Evolutionary conservation across 2,888 invertebrate genomes (phyloP).

Genomic region (Anaspis maculata): DNA sequence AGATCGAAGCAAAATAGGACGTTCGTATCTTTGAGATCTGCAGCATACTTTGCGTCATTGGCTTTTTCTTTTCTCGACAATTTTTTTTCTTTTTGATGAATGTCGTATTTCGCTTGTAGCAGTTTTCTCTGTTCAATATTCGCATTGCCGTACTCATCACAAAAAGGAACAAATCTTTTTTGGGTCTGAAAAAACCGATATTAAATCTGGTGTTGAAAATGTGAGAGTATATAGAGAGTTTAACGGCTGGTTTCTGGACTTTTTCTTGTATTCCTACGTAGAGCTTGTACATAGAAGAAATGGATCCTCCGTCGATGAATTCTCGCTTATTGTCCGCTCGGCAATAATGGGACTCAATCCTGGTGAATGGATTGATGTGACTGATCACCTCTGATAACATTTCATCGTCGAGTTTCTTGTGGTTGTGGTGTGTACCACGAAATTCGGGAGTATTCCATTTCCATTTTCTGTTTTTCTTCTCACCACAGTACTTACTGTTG

Average conservation of each 20-base stretch:
- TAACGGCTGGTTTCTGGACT: neutral
- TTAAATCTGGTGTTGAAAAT: conserved; percentile 1
- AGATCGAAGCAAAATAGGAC: neutral
- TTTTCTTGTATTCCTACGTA: too few species aligned
- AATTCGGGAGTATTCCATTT: too few species aligned
- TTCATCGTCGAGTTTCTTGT: too few species aligned
- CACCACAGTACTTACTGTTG: too few species aligned
- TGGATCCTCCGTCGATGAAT: too few species aligned
- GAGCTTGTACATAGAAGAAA: too few species aligned
- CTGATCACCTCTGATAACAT: too few species aligned
- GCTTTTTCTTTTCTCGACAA: neutral
- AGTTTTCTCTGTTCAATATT: neutral
- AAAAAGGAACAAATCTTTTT: neutral
- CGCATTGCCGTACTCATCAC: neutral
- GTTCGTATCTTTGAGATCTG: neutral
- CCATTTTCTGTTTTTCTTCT: too few species aligned
- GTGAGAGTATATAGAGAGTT: neutral
- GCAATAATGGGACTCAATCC: too few species aligned
- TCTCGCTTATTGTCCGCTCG: too few species aligned
- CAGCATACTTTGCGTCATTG: neutral
- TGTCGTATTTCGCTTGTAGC: neutral
- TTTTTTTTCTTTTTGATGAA: neutral
- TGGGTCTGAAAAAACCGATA: neutral
- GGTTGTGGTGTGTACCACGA: too few species aligned
- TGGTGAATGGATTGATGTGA: too few species aligned